A percentile compares a stretch with the other conserved stretches of the same genome.
phyloP scores from a whole-genome alignment of 2,113 vertebrate genomes.

The Promerops cafer region DNA sequence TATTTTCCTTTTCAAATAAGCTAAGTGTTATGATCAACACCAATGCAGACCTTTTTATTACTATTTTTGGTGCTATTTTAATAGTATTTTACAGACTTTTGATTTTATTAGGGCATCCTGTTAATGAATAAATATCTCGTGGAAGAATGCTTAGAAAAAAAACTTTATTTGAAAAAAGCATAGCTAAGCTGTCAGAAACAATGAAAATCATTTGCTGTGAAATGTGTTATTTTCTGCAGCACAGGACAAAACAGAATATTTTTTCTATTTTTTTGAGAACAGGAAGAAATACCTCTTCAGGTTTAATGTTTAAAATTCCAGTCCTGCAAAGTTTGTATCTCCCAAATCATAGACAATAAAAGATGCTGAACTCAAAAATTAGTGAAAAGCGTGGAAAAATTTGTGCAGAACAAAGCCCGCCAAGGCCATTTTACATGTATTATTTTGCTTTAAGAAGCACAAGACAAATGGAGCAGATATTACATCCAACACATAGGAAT shows the following conservation, averaged over 20 bases:
- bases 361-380: not conserved
- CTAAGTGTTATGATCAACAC: not conserved
- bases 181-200: not conserved
- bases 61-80: not conserved
- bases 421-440: rapidly evolving
- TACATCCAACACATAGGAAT: rapidly evolving
- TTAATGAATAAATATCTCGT: not conserved
- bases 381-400: not conserved
- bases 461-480: not conserved
- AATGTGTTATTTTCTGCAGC: not conserved
- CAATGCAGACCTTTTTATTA: not conserved
- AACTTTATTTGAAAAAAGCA: not conserved
- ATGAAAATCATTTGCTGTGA: not conserved
- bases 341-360: not conserved
- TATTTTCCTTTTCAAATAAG: not conserved
- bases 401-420: not conserved
- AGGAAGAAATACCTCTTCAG: not conserved
- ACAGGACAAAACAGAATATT: not conserved
- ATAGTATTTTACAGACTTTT: not conserved
- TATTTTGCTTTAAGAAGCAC: not conserved
- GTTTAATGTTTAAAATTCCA: not conserved
- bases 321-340: not conserved
- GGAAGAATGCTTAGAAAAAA: not conserved
- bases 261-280: not conserved
- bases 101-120: not conserved